Base-by-base conservation (phyloP, 2,797 vertebrate species). In the Anabas testudineus region DNA sequence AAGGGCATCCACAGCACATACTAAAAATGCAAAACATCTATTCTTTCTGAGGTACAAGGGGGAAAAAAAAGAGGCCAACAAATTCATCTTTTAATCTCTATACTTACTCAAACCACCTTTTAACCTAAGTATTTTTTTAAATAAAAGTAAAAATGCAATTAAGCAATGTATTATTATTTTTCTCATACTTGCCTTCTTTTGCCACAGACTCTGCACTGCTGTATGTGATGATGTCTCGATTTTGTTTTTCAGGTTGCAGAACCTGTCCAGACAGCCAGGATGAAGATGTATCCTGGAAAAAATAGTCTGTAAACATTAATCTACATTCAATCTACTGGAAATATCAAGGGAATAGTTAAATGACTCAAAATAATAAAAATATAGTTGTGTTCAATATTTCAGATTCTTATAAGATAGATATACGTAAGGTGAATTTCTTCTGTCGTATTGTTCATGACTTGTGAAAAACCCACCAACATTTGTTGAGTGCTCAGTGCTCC, bases 271-370 rank as follows among this genome's bases (percentile, higher is more conserved):
- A 60, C 61, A 52, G 41, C 12, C n/a, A 16, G 14, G n/a, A 66
- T 74, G 46, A 65, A 67, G 49, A 64, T 54, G 59, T 58, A 32
- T 54, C 24, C 32, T 43, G 22, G 8, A 62, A 68, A 26, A 47
- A 58, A 28, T 28, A 57, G 57, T 64, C 59, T 67, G 47, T 71
- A 74, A 80, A 78, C 71, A 78, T 24, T 13, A 30, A 71, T 67
- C 76, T 43, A 71, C 78, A 82, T 86, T 76, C 69, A 61, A 62
- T 58, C 52, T 67, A 43, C 73, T 72, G 36, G 22, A 62, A 66
- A 39, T 59, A 73, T 67, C 62, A 61, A 36, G 67, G 75, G 64
- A 83, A 77, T 69, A 55, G 53, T 55, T 5, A 59, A 36, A 71
- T 24, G 49, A 43, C 15, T 60, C 18, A 30, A 67, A 41, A 53